Conservation (phyloP, 2,888 invertebrate species). For the Hofmannophila pseudospretella region DNA sequence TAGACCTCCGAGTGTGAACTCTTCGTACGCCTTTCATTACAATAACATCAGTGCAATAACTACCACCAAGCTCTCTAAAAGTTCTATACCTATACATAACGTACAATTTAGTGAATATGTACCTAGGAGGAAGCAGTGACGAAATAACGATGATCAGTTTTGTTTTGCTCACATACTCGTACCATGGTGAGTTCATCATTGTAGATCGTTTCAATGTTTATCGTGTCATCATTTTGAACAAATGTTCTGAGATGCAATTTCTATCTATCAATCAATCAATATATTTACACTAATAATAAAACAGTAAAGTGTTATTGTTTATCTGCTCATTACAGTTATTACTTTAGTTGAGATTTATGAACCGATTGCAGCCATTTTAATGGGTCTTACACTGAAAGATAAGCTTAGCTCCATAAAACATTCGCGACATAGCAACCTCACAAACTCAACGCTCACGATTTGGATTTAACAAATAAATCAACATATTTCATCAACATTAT, state of each 20-base stretch:
- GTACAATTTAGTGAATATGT: background rate
- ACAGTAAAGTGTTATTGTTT: too few relatives aligned
- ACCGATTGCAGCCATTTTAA: too few relatives aligned
- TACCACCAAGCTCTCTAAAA: background rate
- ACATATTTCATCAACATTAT: too few relatives aligned
- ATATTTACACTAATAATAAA: too few relatives aligned
- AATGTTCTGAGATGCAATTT: background rate
- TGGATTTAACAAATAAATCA: too few relatives aligned
- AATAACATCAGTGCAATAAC: background rate
- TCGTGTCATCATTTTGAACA: background rate
- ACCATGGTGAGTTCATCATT: constrained; percentile 10
- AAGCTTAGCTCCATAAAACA: too few relatives aligned
- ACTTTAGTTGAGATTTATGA: too few relatives aligned
- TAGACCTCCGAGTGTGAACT: background rate
- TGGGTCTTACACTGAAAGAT: too few relatives aligned
- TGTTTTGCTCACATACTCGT: constrained; percentile 2
- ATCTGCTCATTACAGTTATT: too few relatives aligned
- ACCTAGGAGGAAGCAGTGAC: background rate
- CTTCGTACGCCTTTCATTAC: background rate
- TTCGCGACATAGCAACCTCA: too few relatives aligned
- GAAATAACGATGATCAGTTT: constrained; percentile 1
- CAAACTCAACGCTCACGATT: too few relatives aligned
- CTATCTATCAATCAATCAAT: background rate
- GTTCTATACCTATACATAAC: background rate
- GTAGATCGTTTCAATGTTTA: background rate